A percentile compares a stretch with the other conserved stretches of the same genome.
Conservation (phyloP, 2,797 vertebrate genomes). For the Gobio occitaniae region DNA sequence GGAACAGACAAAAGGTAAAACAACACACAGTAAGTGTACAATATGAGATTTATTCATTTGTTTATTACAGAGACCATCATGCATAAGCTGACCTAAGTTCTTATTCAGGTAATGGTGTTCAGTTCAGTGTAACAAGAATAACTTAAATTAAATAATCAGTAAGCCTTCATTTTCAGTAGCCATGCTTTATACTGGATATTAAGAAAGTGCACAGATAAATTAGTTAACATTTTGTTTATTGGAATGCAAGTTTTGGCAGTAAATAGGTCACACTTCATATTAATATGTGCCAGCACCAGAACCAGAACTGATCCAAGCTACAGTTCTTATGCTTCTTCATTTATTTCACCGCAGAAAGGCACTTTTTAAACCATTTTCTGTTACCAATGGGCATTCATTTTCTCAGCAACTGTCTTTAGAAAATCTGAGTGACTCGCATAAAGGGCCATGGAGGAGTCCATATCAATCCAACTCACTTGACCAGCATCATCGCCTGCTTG, state of each 20-base stretch:
- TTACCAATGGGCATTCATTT: conserved; percentile 89
- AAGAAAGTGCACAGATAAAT: not conserved
- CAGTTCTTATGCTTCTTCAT: not conserved
- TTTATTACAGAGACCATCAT: conserved; percentile 5
- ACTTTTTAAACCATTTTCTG: not conserved
- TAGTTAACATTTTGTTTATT: not conserved
- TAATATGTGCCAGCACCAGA: not conserved
- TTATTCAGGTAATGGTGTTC: not conserved
- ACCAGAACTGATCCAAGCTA: not conserved
- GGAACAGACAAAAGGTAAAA: not conserved
- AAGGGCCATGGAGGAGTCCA: conserved; percentile 83
- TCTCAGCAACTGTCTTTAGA: conserved; percentile 85
- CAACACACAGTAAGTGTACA: not conserved
- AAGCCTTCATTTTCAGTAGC: not conserved
- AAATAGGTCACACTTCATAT: not conserved
- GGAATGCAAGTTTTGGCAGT: conserved; percentile 11
- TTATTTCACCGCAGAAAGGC: not conserved
- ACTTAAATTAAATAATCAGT: not conserved
- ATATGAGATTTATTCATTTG: not conserved
- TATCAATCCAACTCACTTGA: conserved; percentile 90
- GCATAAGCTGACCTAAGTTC: not conserved
- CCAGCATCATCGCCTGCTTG: conserved; percentile 96
- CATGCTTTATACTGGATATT: conserved; percentile 14
- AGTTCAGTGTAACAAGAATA: not conserved
- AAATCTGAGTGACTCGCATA: conserved; percentile 92